Evolutionary conservation across 2,113 vertebrate genomes (phyloP).

Genomic region (Numenius arquata): DNA sequence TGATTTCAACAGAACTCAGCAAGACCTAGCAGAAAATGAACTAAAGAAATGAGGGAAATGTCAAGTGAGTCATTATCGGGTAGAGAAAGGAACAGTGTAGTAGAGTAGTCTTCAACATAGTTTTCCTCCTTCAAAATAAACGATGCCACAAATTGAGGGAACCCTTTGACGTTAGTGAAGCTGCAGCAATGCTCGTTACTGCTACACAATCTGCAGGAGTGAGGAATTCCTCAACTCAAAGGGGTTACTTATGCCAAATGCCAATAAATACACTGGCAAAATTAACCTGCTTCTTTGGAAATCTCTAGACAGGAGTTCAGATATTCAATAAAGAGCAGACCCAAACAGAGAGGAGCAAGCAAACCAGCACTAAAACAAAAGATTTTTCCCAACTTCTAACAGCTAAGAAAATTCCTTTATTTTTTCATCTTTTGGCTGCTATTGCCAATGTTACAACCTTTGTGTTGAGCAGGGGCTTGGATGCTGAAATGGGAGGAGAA

Average conservation of each 20-base stretch:
- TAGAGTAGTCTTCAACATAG: slow-evolving; percentile 16
- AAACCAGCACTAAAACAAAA: background rate
- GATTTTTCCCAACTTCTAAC: background rate
- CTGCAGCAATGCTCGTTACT: background rate
- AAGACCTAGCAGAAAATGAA: background rate
- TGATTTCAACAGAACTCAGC: background rate
- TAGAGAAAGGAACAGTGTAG: background rate
- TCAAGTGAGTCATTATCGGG: slow-evolving; percentile 27
- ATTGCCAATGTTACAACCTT: background rate
- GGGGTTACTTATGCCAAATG: background rate
- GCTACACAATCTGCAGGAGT: background rate
- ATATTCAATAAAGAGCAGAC: background rate
- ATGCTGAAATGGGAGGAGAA: background rate
- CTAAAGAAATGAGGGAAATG: background rate
- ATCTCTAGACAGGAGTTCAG: background rate
- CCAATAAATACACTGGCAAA: background rate
- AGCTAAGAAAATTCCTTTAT: background rate
- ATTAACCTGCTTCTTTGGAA: background rate
- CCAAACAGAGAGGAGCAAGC: background rate
- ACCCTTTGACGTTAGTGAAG: slow-evolving; percentile 18
- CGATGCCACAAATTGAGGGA: background rate
- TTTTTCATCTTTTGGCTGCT: background rate
- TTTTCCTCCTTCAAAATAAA: slow-evolving; percentile 28
- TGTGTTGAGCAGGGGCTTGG: background rate
- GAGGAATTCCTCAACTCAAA: background rate